Evolutionary conservation across 2,113 vertebrate species (phyloP), one percentile per base, ranked within the genome.

Genomic region (Cyprinus carpio): DNA sequence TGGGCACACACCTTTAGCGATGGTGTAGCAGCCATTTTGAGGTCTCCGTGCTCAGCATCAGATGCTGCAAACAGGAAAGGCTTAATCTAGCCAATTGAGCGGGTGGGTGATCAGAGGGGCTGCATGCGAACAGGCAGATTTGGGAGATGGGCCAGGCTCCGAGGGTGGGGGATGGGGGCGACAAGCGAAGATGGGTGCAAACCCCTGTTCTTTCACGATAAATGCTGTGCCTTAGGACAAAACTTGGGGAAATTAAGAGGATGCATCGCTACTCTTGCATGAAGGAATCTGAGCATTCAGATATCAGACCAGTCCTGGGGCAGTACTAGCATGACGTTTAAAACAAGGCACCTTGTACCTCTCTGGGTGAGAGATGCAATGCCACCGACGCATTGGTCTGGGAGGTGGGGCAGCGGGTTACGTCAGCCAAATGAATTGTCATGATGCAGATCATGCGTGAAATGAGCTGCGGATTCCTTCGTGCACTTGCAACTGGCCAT

Each of bases 341-440:
- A 67, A 72, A 60, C 51, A 69, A 31, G 74, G 20, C 76, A 60
- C 85, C 82, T 60, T 54, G 40, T 82, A 54, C 71, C 75, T 81
- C 84, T 76, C 58, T 76, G 49, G 49, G 84, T n/a, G 62, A 79
- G 51, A 64, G 79, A 86, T 87, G 74, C 25, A 54, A 62, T 83
- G 86, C 82, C 86, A 84, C 82, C 40, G 69, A 79, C 75, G n/a
- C 81, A 34, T 40, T 40, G 87, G 54, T 85, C 75, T 37, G 75
- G 29, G 71, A 90, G 88, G 82, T 87, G 85, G 67, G 86, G 82
- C 62, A 75, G 40, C 46, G 60, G 85, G 90, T 92, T 93, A 91
- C 92, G 88, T 93, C 92, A 93, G 92, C 93, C 90, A 89, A 93
- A 91, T 90, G 75, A 90, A 92, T 91, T 89, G 91, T 92, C 89